phyloP scores from a whole-genome alignment of 2,888 invertebrate species.

The Buathra laborator region DNA sequence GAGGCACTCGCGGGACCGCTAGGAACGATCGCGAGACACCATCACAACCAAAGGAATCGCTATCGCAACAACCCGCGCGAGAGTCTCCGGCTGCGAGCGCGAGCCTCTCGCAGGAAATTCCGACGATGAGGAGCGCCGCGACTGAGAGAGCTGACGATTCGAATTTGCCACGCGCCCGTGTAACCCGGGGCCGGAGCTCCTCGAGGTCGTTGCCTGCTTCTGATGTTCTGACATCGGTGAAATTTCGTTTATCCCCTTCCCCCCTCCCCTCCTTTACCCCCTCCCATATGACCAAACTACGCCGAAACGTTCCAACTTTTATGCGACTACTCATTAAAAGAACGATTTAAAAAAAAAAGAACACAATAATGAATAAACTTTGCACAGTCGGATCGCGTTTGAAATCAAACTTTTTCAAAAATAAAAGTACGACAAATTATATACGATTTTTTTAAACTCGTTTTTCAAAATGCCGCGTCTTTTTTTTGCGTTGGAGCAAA shows the following conservation, averaged over 20 bases:
- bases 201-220: slow-evolving; percentile 60
- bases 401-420: no score
- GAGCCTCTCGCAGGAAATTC: slow-evolving; percentile 49
- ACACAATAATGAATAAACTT: background rate
- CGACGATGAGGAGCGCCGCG: slow-evolving; percentile 47
- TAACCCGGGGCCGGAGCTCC: slow-evolving; percentile 23
- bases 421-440: no score
- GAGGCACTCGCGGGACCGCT: slow-evolving; percentile 43
- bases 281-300: background rate
- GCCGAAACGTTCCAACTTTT: background rate
- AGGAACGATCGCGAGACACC: slow-evolving; percentile 7
- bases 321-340: background rate
- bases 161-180: slow-evolving; percentile 58
- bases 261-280: slow-evolving; percentile 7
- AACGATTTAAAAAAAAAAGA: background rate
- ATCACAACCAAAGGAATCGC: background rate
- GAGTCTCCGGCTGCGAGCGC: background rate
- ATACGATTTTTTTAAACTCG: no score
- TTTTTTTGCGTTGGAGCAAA: no score
- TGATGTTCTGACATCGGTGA: slow-evolving; percentile 10
- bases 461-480: no score
- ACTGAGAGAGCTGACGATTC: slow-evolving; percentile 43
- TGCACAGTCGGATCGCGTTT: no score
- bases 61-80: slow-evolving; percentile 11
- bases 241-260: background rate